Percentiles rank a stretch among this genome's conserved stretches.
Conservation (phyloP, 2,888 invertebrate species). For the Drosophila nr. medialis region DNA sequence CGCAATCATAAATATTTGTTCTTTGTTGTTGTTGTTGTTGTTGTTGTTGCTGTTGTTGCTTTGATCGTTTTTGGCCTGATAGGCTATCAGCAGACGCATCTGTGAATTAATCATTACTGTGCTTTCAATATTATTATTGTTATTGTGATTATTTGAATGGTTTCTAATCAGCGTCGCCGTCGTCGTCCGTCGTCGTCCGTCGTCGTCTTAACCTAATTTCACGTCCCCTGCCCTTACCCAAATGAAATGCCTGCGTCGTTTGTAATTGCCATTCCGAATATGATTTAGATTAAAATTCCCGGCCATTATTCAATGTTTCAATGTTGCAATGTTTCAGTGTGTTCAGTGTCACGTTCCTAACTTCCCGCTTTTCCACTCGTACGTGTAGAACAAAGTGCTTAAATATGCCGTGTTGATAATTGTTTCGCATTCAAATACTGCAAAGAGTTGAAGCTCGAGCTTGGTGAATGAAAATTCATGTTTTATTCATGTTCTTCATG, state of each 20-base stretch:
- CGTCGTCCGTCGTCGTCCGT: background rate
- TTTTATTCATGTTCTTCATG: background rate
- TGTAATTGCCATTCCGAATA: background rate
- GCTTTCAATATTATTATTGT: background rate
- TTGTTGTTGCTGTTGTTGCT: background rate
- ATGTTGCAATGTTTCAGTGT: background rate
- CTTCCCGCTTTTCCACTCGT: conserved; percentile 1
- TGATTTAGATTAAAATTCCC: background rate
- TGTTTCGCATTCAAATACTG: background rate
- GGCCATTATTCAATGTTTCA: background rate
- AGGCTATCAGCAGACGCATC: conserved; percentile 15
- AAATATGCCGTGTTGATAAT: background rate
- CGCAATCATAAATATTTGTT: background rate
- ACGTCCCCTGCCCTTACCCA: background rate
- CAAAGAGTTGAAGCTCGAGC: background rate
- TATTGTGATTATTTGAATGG: background rate
- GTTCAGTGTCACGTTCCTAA: conserved; percentile 18
- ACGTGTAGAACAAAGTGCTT: background rate
- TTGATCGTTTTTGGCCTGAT: background rate
- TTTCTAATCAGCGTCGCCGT: conserved; percentile 16
- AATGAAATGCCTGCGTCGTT: conserved; percentile 7
- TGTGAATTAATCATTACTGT: conserved; percentile 19
- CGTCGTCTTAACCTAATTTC: conserved; percentile 13
- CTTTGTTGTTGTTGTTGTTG: background rate
- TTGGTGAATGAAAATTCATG: background rate